Conservation (phyloP, 2,888 invertebrate species). For the Eilema griseolum region DNA sequence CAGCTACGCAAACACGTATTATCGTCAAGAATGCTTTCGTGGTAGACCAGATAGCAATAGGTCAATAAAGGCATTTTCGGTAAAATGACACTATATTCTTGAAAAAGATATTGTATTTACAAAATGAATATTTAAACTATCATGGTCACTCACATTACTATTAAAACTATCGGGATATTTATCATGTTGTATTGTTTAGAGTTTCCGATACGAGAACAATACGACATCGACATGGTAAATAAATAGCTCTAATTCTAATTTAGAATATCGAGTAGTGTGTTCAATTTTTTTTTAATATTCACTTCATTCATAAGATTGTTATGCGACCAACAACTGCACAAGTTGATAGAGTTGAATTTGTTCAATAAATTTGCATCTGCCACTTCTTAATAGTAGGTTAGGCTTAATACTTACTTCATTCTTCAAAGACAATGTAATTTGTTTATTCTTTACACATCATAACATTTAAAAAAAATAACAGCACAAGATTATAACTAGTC, state of each 20-base stretch:
- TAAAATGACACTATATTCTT: neutral
- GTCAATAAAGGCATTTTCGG: neutral
- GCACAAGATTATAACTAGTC: slow-evolving; percentile 60
- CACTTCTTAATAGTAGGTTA: neutral
- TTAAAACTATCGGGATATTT: too few relatives aligned
- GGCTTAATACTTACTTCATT: neutral
- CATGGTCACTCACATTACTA: too few relatives aligned
- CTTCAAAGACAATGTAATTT: neutral
- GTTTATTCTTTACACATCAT: slow-evolving; percentile 9
- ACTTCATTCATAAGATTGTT: too few relatives aligned
- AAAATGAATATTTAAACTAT: too few relatives aligned
- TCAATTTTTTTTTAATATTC: too few relatives aligned
- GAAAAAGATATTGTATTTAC: too few relatives aligned
- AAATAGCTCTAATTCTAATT: too few relatives aligned
- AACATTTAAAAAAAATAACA: slow-evolving; percentile 18
- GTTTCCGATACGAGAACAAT: too few relatives aligned
- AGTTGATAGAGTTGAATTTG: too few relatives aligned
- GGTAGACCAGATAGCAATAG: neutral
- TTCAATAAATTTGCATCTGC: neutral
- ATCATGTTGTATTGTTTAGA: too few relatives aligned
- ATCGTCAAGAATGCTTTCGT: neutral
- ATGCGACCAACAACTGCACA: neutral
- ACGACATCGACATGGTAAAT: too few relatives aligned
- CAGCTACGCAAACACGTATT: neutral
- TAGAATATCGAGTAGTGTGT: too few relatives aligned